Conservation (phyloP, 2,888 invertebrate species). For the Mamestra brassicae region DNA sequence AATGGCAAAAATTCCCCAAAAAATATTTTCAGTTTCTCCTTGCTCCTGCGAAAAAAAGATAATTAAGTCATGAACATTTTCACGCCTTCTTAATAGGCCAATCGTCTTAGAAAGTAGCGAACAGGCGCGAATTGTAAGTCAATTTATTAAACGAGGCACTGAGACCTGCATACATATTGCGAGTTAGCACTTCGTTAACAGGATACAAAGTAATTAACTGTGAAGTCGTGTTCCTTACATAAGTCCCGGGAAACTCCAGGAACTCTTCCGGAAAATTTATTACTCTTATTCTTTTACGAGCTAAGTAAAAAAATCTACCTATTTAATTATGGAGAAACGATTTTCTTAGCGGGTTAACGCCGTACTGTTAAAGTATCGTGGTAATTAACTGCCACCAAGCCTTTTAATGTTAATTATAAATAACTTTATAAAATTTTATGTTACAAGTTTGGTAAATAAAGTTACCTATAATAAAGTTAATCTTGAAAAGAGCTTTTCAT, state of each 20-base stretch:
- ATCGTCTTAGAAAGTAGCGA: constrained; percentile 55
- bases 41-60: constrained; percentile 8
- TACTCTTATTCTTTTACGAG: constrained; percentile 75
- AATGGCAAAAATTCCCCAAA: neutral
- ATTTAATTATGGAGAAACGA: constrained; percentile 73
- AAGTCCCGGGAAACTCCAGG: constrained; percentile 71
- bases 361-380: constrained; percentile 15
- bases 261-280: constrained; percentile 75
- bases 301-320: constrained; percentile 70
- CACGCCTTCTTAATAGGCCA: constrained; percentile 40
- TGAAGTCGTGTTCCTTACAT: constrained; percentile 77
- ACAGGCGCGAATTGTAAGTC: constrained; percentile 55
- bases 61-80: constrained; percentile 53
- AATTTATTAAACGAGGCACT: constrained; percentile 70
- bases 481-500: constrained; percentile 32
- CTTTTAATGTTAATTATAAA: constrained; percentile 41
- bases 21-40: constrained; percentile 1
- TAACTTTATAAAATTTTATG: constrained; percentile 32
- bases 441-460: constrained; percentile 20
- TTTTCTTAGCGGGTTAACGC: constrained; percentile 58
- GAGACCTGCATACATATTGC: constrained; percentile 77
- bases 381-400: constrained; percentile 19
- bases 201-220: constrained; percentile 85
- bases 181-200: constrained; percentile 84
- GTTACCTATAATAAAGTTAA: constrained; percentile 19